These are phyloP conservation scores for Triplophysa yarkandensis DNA, from an alignment of 2,797 vertebrate genomes.

Conservation along the genomic window DNA sequence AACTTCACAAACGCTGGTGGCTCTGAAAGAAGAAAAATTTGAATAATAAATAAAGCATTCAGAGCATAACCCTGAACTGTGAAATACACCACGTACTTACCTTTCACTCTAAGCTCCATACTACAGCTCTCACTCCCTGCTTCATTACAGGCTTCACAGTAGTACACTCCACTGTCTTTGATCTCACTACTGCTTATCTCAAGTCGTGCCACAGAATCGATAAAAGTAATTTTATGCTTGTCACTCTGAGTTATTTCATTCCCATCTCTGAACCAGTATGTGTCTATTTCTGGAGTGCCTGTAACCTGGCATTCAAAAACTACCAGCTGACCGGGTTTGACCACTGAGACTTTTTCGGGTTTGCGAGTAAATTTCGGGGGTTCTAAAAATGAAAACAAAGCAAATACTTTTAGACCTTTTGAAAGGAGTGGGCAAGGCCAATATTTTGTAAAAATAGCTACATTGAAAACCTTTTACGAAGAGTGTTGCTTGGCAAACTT, in stretches of 20 bases:
- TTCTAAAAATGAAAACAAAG: conserved; percentile 70
- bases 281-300: conserved; percentile 91
- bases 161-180: conserved; percentile 88
- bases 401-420: conserved; percentile 14
- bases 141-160: conserved; percentile 94
- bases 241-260: conserved; percentile 84
- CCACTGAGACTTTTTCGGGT: conserved; percentile 84
- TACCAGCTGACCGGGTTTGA: conserved; percentile 85
- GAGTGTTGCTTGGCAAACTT: conserved; percentile 85
- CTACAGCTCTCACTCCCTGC: conserved; percentile 97
- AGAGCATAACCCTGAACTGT: background rate
- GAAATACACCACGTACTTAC: conserved; percentile 73
- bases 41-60: conserved; percentile 2
- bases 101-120: conserved; percentile 95
- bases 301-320: conserved; percentile 91
- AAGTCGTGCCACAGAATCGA: conserved; percentile 84
- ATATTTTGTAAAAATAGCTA: conserved; percentile 1
- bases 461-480: conserved; percentile 93
- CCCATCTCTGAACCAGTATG: conserved; percentile 93
- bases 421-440: background rate
- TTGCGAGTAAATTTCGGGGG: conserved; percentile 91
- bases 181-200: conserved; percentile 79
- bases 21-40: conserved; percentile 74
- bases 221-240: conserved; percentile 80
- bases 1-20: conserved; percentile 87